A percentile compares a stretch with the other conserved stretches of the same genome.
phyloP scores from a whole-genome alignment of 2,888 invertebrate species.

The Lamellibrachia columna region DNA sequence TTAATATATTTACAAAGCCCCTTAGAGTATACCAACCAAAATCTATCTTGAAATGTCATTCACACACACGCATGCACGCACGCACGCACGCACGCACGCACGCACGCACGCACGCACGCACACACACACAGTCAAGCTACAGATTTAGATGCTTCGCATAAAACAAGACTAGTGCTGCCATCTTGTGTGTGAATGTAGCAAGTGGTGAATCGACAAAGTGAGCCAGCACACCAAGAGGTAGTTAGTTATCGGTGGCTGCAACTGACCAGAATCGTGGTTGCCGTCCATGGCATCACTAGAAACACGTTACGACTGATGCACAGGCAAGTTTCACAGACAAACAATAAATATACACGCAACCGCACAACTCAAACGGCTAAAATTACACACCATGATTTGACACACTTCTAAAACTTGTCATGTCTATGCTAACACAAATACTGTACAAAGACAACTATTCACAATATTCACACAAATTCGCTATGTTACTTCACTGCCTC shows the following conservation, averaged over 20 bases:
- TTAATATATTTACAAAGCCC: not conserved
- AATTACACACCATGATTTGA: not conserved
- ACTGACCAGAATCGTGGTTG: not conserved
- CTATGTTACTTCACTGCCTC: not conserved
- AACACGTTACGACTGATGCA: not conserved
- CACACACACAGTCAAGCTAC: not conserved
- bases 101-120: not conserved
- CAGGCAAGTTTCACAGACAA: not conserved
- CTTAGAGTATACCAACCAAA: not conserved
- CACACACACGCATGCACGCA: too few species aligned
- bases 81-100: too few species aligned
- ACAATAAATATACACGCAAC: not conserved
- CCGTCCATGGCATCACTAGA: not conserved
- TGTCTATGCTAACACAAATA: not conserved
- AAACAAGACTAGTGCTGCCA: constrained; percentile 1
- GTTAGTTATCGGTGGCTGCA: not conserved
- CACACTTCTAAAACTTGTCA: not conserved
- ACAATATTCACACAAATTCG: constrained; percentile 11
- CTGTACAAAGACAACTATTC: not conserved
- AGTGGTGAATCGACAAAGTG: not conserved
- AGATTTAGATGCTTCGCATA: not conserved
- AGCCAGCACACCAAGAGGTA: not conserved
- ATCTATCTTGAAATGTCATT: not conserved
- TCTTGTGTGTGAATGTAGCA: not conserved
- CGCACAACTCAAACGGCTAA: not conserved